Base-by-base conservation (phyloP, 2,113 vertebrate species). In the Meleagris gallopavo region DNA sequence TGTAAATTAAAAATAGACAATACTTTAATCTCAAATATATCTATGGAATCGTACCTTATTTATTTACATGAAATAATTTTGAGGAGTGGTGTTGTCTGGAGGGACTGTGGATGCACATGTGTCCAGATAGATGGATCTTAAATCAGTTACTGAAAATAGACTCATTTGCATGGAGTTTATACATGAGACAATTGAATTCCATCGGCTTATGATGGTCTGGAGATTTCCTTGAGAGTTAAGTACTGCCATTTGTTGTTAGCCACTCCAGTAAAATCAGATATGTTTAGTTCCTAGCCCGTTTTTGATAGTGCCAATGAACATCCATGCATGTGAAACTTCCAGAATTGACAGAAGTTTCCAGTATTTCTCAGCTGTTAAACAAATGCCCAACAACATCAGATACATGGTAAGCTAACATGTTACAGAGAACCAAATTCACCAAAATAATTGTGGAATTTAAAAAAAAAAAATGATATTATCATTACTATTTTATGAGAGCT, bases 301-400 rank as follows among this genome's bases (percentile, higher is more conserved):
- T 91, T 91, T 90, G 45, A 65, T 50, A 74, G 29, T 83, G 69
- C 8, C 32, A 34, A 25, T 77, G 72, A 88, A 54, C 40, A 83
- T 30, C 24, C 32, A 34, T 24, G 14, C 13, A 13, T 71, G 72
- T 74, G 29, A 90, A 93, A 80, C 29, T 89, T 93, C 16, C 67
- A 94, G 45, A 95, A 83, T 70, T 82, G 50, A 85, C 58, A 89
- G 67, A 41, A 86, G 60, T 55, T 94, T 94, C 66, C 67, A 60
- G 76, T 94, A 66, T 41, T 55, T 34, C 34, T 7, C 67, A 64
- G 65, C 22, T 60, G 38, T 52, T 13, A 34, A 83, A 43, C 93
- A 91, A 77, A 38, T 40, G 25, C 20, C 60, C 41, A 80, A 45
- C 30, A 45, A n/a, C 60, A 57, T 87, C 43, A 89, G 38, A 50